phyloP scores from a whole-genome alignment of 2,797 vertebrate genomes.

The Echeneis naucrates region DNA sequence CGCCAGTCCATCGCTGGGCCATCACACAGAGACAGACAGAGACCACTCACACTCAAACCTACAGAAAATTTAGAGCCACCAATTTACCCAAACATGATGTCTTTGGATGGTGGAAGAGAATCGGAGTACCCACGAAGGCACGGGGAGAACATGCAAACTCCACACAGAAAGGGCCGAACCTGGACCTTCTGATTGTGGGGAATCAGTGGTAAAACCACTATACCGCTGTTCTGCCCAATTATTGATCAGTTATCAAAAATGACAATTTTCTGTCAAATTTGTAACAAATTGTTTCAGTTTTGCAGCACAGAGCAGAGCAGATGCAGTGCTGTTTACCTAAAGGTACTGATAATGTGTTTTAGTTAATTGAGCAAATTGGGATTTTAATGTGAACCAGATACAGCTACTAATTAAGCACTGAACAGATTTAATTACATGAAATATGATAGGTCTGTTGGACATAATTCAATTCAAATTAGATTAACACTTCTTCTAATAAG shows the following conservation, averaged over 20 bases:
- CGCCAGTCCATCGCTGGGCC: too few relatives aligned
- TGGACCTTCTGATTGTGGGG: too few relatives aligned
- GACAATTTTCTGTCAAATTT: background rate
- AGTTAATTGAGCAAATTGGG: slow-evolving; percentile 24
- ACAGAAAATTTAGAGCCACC: too few relatives aligned
- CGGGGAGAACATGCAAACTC: too few relatives aligned
- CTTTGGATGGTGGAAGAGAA: too few relatives aligned
- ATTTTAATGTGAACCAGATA: slow-evolving; percentile 53
- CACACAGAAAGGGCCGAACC: too few relatives aligned
- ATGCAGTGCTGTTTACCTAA: background rate
- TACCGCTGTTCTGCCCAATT: too few relatives aligned
- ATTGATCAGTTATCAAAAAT: background rate
- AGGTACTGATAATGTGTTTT: slow-evolving; percentile 37
- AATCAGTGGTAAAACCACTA: too few relatives aligned
- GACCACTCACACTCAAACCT: too few relatives aligned
- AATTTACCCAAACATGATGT: too few relatives aligned
- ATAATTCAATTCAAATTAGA: slow-evolving; percentile 61
- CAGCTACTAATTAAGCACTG: slow-evolving; percentile 56
- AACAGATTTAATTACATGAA: slow-evolving; percentile 53
- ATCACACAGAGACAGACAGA: too few relatives aligned
- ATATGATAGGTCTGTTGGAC: slow-evolving; percentile 54
- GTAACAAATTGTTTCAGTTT: background rate
- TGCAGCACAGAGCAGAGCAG: slow-evolving; percentile 3
- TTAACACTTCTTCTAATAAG: slow-evolving; percentile 54
- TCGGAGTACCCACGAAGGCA: too few relatives aligned